Percentiles rank a stretch among this genome's conserved stretches.
phyloP scores from a whole-genome alignment of 2,113 vertebrate genomes.

The Hippocampus abdominalis region DNA sequence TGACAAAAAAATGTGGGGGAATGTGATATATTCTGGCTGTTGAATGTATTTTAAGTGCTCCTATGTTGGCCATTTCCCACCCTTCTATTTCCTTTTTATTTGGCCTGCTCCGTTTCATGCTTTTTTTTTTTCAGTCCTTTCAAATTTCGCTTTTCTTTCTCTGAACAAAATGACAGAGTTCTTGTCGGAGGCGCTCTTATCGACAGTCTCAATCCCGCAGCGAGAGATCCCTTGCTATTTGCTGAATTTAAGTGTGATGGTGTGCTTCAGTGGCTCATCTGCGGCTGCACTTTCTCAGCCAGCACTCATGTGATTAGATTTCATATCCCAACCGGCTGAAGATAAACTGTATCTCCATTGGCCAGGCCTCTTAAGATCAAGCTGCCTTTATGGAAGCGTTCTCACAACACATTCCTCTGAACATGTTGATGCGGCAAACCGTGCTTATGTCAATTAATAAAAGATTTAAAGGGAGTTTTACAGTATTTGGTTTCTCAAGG shows the following conservation, averaged over 20 bases:
- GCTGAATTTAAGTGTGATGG: conserved; percentile 67
- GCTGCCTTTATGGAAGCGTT: conserved; percentile 48
- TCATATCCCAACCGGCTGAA: conserved; percentile 58
- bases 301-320: conserved; percentile 71
- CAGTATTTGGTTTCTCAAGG: conserved; percentile 15
- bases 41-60: conserved; percentile 46
- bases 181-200: conserved; percentile 66
- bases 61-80: conserved; percentile 50
- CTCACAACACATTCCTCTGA: conserved; percentile 44
- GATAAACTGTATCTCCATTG: conserved; percentile 74
- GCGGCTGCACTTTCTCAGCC: conserved; percentile 67
- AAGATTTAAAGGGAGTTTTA: conserved; percentile 26
- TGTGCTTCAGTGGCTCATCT: conserved; percentile 60
- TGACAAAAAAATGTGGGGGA: conserved; percentile 6
- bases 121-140: conserved; percentile 14
- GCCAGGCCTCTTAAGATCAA: conserved; percentile 66
- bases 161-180: conserved; percentile 54
- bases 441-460: conserved; percentile 47
- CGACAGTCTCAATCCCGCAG: conserved; percentile 51
- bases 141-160: conserved; percentile 39
- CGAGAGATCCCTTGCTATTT: conserved; percentile 64
- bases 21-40: conserved; percentile 24
- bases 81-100: conserved; percentile 30
- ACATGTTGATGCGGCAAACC: not conserved
- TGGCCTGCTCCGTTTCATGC: conserved; percentile 16